phyloP scores from a whole-genome alignment of 2,888 invertebrate species.

The Nudaria mundana region DNA sequence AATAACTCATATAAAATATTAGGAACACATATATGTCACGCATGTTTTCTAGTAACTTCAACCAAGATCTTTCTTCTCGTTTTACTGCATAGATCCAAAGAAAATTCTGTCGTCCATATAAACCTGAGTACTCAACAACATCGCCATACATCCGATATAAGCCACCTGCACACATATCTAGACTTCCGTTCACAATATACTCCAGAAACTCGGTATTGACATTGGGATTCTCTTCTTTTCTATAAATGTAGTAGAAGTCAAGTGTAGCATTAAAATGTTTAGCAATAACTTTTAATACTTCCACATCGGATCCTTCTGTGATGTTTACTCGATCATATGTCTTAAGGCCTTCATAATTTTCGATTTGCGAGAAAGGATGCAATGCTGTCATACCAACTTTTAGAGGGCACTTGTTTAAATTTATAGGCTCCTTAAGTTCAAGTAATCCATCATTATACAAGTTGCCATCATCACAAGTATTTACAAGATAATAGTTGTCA shows the following conservation, averaged over 20 bases:
- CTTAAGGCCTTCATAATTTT: constrained; percentile 33
- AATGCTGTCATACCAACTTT: constrained; percentile 49
- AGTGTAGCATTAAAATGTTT: constrained; percentile 51
- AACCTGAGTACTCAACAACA: constrained; percentile 57
- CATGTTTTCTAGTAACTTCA: constrained; percentile 44
- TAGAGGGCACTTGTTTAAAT: constrained; percentile 55
- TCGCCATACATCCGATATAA: constrained; percentile 55
- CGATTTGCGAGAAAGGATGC: constrained; percentile 48
- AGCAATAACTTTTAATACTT: constrained; percentile 56
- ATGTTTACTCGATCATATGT: constrained; percentile 42
- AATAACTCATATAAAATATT: constrained; percentile 50
- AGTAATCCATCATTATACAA: constrained; percentile 32
- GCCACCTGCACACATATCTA: constrained; percentile 61
- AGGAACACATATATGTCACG: constrained; percentile 53
- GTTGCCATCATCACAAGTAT: constrained; percentile 39
- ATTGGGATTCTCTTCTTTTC: constrained; percentile 39
- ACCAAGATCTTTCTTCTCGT: constrained; percentile 50
- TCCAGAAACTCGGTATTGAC: constrained; percentile 35
- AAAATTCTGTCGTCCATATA: constrained; percentile 49
- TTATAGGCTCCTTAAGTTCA: constrained; percentile 38
- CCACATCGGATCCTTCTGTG: constrained; percentile 49
- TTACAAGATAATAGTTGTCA: constrained; percentile 29
- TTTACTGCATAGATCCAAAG: constrained; percentile 56
- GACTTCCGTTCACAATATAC: constrained; percentile 50
- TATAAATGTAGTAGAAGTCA: constrained; percentile 42